Percentiles rank a stretch among this genome's conserved stretches.
Conservation (phyloP, 2,888 invertebrate genomes). For the Brenthis ino region DNA sequence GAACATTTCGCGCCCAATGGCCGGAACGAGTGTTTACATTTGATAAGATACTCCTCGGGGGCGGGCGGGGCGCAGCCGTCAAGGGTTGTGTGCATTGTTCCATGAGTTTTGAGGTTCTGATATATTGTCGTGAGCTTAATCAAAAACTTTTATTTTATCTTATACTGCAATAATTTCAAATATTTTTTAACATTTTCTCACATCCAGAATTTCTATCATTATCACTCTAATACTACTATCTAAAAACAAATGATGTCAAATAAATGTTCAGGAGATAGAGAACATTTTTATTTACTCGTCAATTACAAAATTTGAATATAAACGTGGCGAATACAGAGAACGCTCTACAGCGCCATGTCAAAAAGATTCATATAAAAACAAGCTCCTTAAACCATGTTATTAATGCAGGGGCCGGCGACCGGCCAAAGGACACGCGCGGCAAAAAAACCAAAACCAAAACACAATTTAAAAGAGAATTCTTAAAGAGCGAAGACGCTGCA, state of each 20-base stretch:
- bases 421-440: slow-evolving; percentile 67
- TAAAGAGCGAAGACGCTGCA: slow-evolving; percentile 74
- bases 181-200: no score
- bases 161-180: background rate
- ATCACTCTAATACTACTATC: no score
- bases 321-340: slow-evolving; percentile 24
- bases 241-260: no score
- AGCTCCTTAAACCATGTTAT: slow-evolving; percentile 58
- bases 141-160: slow-evolving; percentile 12
- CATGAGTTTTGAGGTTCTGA: slow-evolving; percentile 14
- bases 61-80: slow-evolving; percentile 14
- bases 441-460: slow-evolving; percentile 75
- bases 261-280: background rate
- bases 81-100: slow-evolving; percentile 24
- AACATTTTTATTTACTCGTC: slow-evolving; percentile 21
- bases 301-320: slow-evolving; percentile 25
- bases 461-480: slow-evolving; percentile 81
- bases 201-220: no score
- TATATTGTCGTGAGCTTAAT: slow-evolving; percentile 25
- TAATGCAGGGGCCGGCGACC: slow-evolving; percentile 66
- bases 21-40: slow-evolving; percentile 79
- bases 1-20: slow-evolving; percentile 67
- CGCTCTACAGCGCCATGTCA: slow-evolving; percentile 17
- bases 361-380: slow-evolving; percentile 43
- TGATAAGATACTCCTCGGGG: slow-evolving; percentile 61